phyloP scores from a whole-genome alignment of 2,113 vertebrate species.

The Polypterus bichir region DNA sequence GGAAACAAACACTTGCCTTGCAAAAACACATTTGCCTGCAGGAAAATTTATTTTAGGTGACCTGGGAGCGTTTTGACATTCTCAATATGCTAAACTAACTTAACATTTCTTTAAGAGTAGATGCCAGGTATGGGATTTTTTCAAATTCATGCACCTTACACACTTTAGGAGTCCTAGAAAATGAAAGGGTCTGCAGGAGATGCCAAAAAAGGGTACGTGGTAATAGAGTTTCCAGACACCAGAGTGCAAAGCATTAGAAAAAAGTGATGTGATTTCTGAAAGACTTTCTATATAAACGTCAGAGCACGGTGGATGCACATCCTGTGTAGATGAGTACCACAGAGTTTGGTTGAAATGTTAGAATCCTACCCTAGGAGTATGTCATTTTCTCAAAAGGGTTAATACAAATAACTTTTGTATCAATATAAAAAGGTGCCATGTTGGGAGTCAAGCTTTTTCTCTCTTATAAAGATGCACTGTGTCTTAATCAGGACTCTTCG shows the following conservation, averaged over 20 bases:
- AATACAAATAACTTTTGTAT: background rate
- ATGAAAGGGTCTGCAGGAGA: background rate
- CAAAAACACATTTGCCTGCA: no score
- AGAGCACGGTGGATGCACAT: background rate
- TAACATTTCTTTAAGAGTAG: no score
- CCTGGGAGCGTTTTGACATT: no score
- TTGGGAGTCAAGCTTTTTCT: background rate
- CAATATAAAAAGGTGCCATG: background rate
- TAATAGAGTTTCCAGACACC: background rate
- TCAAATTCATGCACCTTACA: no score
- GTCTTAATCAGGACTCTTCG: background rate
- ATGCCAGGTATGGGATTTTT: no score
- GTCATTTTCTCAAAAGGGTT: background rate
- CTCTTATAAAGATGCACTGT: background rate
- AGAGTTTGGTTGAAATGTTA: background rate
- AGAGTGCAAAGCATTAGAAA: background rate
- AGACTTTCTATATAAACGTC: background rate
- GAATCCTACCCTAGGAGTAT: background rate
- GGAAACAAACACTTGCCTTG: no score
- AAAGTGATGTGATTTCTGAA: background rate
- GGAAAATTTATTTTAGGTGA: no score
- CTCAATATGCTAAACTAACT: no score
- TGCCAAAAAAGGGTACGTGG: background rate
- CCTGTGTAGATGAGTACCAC: background rate
- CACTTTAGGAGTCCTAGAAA: no score